Percentiles rank a stretch among this genome's conserved stretches.
phyloP scores from a whole-genome alignment of 2,888 invertebrate species.

The Cosmia pyralina region DNA sequence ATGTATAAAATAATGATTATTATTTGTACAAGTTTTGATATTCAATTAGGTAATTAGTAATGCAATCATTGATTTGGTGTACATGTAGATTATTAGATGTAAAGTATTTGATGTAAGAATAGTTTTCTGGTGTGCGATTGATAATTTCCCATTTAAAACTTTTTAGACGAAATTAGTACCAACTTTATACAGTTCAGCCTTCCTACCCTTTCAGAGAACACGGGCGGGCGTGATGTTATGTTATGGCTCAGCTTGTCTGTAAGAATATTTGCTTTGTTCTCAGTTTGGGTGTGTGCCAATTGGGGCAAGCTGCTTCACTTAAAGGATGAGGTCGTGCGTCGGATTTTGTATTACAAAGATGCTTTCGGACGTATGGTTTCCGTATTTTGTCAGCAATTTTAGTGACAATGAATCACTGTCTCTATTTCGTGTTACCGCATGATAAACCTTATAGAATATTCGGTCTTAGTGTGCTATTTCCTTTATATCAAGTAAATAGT shows the following conservation, averaged over 20 bases:
- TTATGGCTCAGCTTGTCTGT: not conserved
- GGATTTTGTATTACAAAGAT: constrained; percentile 27
- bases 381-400: not conserved
- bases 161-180: not conserved
- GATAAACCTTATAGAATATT: not conserved
- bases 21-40: too few relatives aligned
- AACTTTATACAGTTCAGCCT: not conserved
- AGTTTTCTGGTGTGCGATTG: too few relatives aligned
- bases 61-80: too few relatives aligned
- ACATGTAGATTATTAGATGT: too few relatives aligned
- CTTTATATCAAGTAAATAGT: not conserved
- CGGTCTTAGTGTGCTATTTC: not conserved
- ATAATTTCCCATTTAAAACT: too few relatives aligned
- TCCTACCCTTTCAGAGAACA: not conserved
- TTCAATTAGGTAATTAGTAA: too few relatives aligned
- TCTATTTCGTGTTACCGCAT: not conserved
- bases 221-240: not conserved
- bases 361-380: constrained; percentile 2
- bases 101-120: too few relatives aligned
- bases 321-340: constrained; percentile 35
- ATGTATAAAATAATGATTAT: too few relatives aligned
- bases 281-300: constrained; percentile 49
- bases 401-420: not conserved
- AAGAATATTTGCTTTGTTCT: constrained; percentile 30
- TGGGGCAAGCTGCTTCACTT: constrained; percentile 47